Evolutionary conservation across 2,888 invertebrate genomes (phyloP).

Genomic region (Chrysolina haemoptera): DNA sequence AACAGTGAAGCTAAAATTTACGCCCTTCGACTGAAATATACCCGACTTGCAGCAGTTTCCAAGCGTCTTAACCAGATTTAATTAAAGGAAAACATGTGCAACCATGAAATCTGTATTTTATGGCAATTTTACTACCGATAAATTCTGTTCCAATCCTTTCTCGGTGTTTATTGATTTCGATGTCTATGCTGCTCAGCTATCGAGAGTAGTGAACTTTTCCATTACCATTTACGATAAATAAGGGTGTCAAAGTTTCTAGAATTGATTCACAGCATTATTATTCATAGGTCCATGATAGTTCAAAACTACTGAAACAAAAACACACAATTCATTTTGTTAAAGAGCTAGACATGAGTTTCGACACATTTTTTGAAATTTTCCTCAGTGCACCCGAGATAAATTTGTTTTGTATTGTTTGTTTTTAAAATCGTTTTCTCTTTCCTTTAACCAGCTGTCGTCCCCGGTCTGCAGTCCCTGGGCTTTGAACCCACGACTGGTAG

Average conservation of each 20-base stretch:
- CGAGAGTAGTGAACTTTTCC: background rate
- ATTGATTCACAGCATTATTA: background rate
- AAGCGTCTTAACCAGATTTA: constrained; percentile 7
- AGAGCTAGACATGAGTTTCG: no score
- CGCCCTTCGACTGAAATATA: background rate
- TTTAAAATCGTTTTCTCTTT: no score
- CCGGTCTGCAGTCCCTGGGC: no score
- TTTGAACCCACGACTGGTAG: no score
- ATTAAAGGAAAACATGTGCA: constrained; percentile 19
- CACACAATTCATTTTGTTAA: no score
- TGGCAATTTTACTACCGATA: constrained; percentile 16
- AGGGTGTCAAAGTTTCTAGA: background rate
- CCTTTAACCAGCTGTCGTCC: no score
- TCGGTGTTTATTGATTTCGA: constrained; percentile 7
- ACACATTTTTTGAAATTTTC: no score
- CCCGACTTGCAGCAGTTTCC: background rate
- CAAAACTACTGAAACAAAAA: no score
- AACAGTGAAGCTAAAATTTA: background rate
- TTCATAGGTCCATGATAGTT: no score
- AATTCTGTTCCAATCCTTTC: constrained; percentile 15
- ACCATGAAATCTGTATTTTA: constrained; percentile 15
- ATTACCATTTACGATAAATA: background rate
- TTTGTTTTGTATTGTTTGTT: no score
- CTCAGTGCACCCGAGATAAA: no score
- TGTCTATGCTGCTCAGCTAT: background rate